Evolutionary conservation across 1,140 invertebrate genomes (phyloP), one percentile per base, ranked within the genome.

Genomic region (Drosophila dunni): DNA sequence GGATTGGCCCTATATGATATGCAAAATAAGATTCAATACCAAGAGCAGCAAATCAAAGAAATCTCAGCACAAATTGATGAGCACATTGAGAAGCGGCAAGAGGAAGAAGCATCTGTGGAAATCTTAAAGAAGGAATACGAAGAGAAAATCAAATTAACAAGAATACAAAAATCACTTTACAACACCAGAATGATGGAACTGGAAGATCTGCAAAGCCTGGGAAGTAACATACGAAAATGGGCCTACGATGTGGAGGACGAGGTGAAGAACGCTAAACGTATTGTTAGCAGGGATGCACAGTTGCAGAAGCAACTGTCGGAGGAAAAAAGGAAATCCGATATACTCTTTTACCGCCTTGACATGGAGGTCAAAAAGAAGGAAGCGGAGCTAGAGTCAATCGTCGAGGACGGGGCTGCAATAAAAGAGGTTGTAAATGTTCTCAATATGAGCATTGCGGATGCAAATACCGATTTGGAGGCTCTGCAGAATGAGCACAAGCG

Each of bases 401-500:
- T 90, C n/a, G 85, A 92, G 11, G 93, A 94, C 61, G 74, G 94
- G 29, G 68, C 92, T 6, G 81, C 93, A 44, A 94, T 93, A 75
- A 83, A 90, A 44, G 91, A 93, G 53, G 92, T 93, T 42, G 93
- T 93, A 20, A 78, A 91, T 51, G 84, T 92, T 1, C 78, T 94
- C 24, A 91, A 91, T 70, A 93, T 93, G 79, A 93, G 92, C 44
- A 92, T 94, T 42, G 93, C 94, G 3, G 93, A 95, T 67, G 94
- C 94, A 5, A 95, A 95, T 71, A 94, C 94, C 6, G 96, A 97
- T 86, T 92, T 97, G 20, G 95, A 96, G 84, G 94, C 94, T 13
- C 81, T 96, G 20, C 94, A 96, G 78, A 93, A 94, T 38, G 96
- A 97, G 71, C 94, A 96, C 69, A 94, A 94, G 36, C 94, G 94